Evolutionary conservation across 2,797 vertebrate species (phyloP), one percentile per base, ranked within the genome.

Genomic region (Aphelocoma californica): DNA sequence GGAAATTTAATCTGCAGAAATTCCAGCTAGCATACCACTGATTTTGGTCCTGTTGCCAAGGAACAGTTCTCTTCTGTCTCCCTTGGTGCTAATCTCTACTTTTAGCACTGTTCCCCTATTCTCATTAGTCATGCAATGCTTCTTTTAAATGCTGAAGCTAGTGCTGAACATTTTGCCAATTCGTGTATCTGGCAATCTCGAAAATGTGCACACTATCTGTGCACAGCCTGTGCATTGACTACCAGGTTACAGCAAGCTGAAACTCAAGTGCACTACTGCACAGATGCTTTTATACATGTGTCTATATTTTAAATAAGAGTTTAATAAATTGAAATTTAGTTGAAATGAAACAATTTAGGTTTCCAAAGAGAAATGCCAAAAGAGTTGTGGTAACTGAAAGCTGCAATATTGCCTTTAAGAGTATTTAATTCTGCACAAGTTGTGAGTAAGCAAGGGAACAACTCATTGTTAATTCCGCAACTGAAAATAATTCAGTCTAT

Each of bases 121-220:
- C 81, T 92, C 92, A 90, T 93, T 93, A 95, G 88, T 92, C 95
- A 91, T 93, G 86, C 81, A 96, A 85, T 86, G 61, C 64, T 93
- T 80, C 81, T 87, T 32, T 85, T 85, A 91, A 94, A 87, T 73
- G 71, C 83, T 95, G 62, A 86, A 95, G 28, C 53, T 50, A 71
- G 54, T 50, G 57, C 64, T 93, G 85, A 95, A 87, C 67, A 77
- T 79, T 92, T 80, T 96, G 72, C 82, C 81, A 90, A 47, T 82
- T 80, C 0, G 1, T 64, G 5, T 90, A 80, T 89, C 42, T 78
- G 53, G 69, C 28, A 82, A 7, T 50, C 78, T 50, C 64, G 53
- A 89, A 87, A 95, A 78, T 21, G 26, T 29, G 20, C 57, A 25
- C 21, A 44, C 51, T 81, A 36, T 58, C 40, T 77, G 47, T 56